These are phyloP conservation scores for Lordiphosa mommai DNA, from an alignment of 1,140 invertebrate species.

Conservation along the genomic window DNA sequence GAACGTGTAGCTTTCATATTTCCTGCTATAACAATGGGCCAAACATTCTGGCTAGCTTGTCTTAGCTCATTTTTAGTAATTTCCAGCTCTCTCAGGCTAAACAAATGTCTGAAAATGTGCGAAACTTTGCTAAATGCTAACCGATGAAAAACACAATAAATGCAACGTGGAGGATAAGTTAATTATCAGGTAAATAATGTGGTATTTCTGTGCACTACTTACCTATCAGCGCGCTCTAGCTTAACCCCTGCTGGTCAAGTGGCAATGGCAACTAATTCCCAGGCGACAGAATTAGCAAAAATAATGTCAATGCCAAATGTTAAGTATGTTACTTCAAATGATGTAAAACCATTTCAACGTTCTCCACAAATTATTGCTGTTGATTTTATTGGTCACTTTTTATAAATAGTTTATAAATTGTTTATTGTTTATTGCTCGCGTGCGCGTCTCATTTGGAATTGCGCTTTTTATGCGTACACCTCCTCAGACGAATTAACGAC, in stretches of 20 bases:
- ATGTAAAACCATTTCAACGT: conserved; percentile 24
- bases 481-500: neutral
- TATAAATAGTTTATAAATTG: conserved; percentile 42
- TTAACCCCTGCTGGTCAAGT: conserved; percentile 1
- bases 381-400: conserved; percentile 9
- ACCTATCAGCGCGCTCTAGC: conserved; percentile 11
- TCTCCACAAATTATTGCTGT: conserved; percentile 10
- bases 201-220: conserved; percentile 8
- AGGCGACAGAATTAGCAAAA: conserved; percentile 49
- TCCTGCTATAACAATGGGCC: neutral
- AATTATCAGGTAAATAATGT: conserved; percentile 46
- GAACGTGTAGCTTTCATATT: neutral
- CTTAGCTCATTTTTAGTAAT: neutral
- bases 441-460: conserved; percentile 21
- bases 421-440: conserved; percentile 37
- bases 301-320: conserved; percentile 52
- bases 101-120: conserved; percentile 23
- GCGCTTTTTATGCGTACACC: conserved; percentile 15
- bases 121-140: conserved; percentile 37
- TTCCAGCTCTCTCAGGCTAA: conserved; percentile 10
- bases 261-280: conserved; percentile 19
- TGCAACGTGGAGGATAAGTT: conserved; percentile 35
- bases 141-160: conserved; percentile 29
- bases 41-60: neutral
- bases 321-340: conserved; percentile 9